Evolutionary conservation across 1,140 invertebrate species (phyloP), one percentile per base, ranked within the genome.

Genomic region (Elymnias hypermnestra): DNA sequence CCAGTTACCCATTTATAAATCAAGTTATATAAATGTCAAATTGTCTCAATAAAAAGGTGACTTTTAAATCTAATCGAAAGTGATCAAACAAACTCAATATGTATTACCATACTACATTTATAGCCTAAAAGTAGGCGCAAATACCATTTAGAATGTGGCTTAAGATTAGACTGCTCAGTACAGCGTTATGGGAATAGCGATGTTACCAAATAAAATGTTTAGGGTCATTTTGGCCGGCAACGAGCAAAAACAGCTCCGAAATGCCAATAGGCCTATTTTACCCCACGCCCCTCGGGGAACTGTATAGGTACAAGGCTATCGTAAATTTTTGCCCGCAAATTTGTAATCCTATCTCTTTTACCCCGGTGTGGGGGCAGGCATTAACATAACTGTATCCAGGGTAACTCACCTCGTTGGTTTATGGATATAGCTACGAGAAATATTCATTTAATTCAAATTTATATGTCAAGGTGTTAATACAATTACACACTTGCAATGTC

Each of bases 251-350:
- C 61, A 75, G 72, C 70, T 75, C 71, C 67, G 60, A 72, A 82
- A 84, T 50, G 73, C 71, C 81, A 57, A 82, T 82, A 70, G 73
- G 57, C 73, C 78, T 72, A 82, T 77, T 85, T 69, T 66, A 72
- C 66, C 72, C 64, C 56, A 56, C 68, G 61, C 53, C 64, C 70
- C 63, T 53, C 57, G 68, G 71, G 76, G 72, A 74, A 68, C 63
- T 74, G 69, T 72, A 76, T 66, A 65, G 57, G 58, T 62, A 67
- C 55, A 64, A 36, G 61, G 66, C 65, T 67, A 72, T 78, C 79
- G 78, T 86, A 87, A 86, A 86, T 85, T 85, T 73, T 72, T 73
- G 63, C 66, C 78, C 74, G 68, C 79, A 82, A 87, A 87, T 87
- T 87, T 86, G 83, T 82, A 86, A 87, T 87, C 73, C 72, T 81